Percentiles rank a stretch among this genome's conserved stretches.
Conservation (phyloP, 2,113 vertebrate species). For the Oceanites oceanicus region DNA sequence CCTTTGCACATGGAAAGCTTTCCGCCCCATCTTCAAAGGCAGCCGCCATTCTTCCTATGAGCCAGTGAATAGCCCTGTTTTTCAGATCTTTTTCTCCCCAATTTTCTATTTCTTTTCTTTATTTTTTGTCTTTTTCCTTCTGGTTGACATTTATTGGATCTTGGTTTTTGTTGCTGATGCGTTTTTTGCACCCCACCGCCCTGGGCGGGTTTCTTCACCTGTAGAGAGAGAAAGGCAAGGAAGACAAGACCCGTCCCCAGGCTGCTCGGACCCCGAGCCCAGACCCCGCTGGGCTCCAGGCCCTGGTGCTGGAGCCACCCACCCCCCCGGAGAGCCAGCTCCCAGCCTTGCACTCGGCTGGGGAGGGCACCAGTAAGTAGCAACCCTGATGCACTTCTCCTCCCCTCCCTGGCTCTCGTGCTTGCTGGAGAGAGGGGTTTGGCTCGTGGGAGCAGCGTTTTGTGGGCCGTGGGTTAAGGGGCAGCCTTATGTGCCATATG, state of each 20-base stretch:
- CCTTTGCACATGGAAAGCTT: neutral
- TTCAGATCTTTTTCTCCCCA: slow-evolving; percentile 1
- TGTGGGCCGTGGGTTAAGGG: neutral
- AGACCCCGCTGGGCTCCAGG: slow-evolving; percentile 74
- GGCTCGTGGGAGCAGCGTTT: neutral
- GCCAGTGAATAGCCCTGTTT: neutral
- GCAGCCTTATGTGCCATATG: fast-evolving
- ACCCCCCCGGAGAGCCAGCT: slow-evolving; percentile 79
- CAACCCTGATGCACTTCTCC: neutral
- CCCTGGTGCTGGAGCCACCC: slow-evolving; percentile 77
- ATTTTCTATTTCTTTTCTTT: neutral
- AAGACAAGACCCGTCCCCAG: slow-evolving; percentile 72
- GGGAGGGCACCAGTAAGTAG: slow-evolving; percentile 88
- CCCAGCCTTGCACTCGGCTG: slow-evolving; percentile 79
- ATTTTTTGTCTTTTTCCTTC: neutral
- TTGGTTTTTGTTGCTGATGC: slow-evolving; percentile 66
- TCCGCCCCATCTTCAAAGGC: neutral
- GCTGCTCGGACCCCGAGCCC: slow-evolving; percentile 68
- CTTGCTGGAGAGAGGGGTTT: neutral
- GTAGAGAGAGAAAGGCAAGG: slow-evolving; percentile 87
- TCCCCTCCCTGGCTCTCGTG: neutral
- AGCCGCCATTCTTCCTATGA: neutral
- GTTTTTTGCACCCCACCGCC: slow-evolving; percentile 54
- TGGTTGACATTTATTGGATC: neutral
- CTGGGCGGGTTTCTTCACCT: slow-evolving; percentile 67